phyloP scores from a whole-genome alignment of 2,113 vertebrate genomes.

The Onychostoma macrolepis region DNA sequence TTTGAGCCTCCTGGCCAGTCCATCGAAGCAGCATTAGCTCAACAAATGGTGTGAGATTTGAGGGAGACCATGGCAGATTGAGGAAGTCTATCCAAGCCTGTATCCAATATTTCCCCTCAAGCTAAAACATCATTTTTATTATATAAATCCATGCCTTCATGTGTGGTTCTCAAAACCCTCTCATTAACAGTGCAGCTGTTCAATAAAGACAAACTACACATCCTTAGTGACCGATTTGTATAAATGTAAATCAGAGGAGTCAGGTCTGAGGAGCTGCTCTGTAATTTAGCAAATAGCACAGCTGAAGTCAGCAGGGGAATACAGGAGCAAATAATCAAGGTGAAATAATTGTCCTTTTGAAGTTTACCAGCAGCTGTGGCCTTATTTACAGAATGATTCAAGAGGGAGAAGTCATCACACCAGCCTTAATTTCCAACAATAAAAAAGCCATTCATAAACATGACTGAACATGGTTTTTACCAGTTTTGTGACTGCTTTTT shows the following conservation, averaged over 20 bases:
- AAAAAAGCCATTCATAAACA: conserved; percentile 48
- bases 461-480: conserved; percentile 19
- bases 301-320: conserved; percentile 36
- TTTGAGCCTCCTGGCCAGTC: background rate
- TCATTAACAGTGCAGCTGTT: conserved; percentile 24
- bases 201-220: conserved; percentile 3
- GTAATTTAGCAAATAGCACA: conserved; percentile 53
- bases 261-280: conserved; percentile 14
- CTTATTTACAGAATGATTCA: conserved; percentile 24
- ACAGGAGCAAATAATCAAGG: conserved; percentile 44
- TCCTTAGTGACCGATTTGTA: conserved; percentile 22
- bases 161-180: conserved; percentile 34
- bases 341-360: conserved; percentile 42
- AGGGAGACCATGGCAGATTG: background rate
- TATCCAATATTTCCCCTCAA: background rate
- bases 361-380: conserved; percentile 12
- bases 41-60: background rate
- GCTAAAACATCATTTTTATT: background rate
- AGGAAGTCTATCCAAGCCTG: background rate
- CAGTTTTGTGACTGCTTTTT: conserved; percentile 17
- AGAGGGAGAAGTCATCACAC: conserved; percentile 30
- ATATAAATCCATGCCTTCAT: conserved; percentile 1
- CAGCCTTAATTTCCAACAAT: conserved; percentile 19
- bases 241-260: background rate
- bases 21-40: background rate